Evolutionary conservation across 2,797 vertebrate genomes (phyloP).

Genomic region (Knipowitschia caucasica): DNA sequence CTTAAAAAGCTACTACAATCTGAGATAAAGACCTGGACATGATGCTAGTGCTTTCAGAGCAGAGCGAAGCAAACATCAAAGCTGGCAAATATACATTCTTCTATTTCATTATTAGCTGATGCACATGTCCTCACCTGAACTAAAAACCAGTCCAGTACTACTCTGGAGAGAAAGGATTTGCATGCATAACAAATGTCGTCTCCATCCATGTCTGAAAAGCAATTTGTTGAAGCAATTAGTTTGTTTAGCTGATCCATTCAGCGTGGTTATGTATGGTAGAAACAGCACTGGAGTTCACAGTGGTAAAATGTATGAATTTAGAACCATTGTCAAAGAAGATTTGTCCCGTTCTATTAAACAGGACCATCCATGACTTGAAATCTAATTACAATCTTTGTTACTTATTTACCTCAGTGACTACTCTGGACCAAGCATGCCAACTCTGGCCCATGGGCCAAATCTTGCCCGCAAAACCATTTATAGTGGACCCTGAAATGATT

Average conservation of each 20-base stretch:
- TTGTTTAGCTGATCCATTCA: neutral
- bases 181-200: neutral
- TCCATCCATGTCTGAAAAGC: constrained; percentile 1
- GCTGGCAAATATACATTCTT: neutral
- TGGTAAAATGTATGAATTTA: too few relatives aligned
- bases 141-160: constrained; percentile 2
- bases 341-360: too few relatives aligned
- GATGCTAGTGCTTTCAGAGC: neutral
- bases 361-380: too few relatives aligned
- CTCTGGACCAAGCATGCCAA: too few relatives aligned
- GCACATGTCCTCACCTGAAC: neutral
- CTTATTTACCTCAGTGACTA: too few relatives aligned
- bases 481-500: too few relatives aligned
- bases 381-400: too few relatives aligned
- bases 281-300: neutral
- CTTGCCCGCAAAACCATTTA: too few relatives aligned
- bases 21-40: neutral
- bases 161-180: neutral
- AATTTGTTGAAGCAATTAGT: constrained; percentile 1
- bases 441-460: too few relatives aligned
- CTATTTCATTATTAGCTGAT: neutral
- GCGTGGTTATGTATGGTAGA: neutral
- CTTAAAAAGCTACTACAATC: constrained; percentile 1
- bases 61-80: constrained; percentile 8
- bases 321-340: too few relatives aligned